These are phyloP conservation scores for Noturus placidus DNA, from an alignment of 2,113 vertebrate species.

Conservation along the genomic window DNA sequence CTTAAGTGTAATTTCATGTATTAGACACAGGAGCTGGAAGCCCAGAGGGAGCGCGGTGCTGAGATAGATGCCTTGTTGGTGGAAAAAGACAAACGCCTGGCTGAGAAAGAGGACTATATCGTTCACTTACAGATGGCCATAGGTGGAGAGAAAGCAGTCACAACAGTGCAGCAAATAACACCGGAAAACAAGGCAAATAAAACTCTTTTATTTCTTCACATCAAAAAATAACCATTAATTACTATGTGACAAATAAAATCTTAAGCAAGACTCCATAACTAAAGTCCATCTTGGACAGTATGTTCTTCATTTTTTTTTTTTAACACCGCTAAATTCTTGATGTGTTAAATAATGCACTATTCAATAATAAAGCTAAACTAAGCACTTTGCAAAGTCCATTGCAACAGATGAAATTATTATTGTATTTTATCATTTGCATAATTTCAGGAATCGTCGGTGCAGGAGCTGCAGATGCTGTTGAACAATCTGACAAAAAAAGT, in stretches of 20 bases:
- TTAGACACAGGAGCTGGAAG: conserved; percentile 74
- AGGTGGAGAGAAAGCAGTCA: conserved; percentile 60
- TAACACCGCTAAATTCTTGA: background rate
- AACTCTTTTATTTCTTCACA: too few relatives aligned
- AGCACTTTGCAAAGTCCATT: background rate
- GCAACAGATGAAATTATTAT: background rate
- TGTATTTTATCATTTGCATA: background rate
- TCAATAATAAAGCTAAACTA: background rate
- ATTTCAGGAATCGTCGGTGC: conserved; percentile 61
- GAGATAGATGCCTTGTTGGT: conserved; percentile 84
- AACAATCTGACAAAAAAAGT: conserved; percentile 84
- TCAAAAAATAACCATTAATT: background rate
- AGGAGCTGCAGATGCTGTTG: conserved; percentile 78
- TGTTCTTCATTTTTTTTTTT: background rate
- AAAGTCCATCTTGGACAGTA: background rate
- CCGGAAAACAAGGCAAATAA: conserved; percentile 67
- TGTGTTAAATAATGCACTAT: background rate
- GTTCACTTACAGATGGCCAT: conserved; percentile 76
- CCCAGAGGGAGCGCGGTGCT: conserved; percentile 72
- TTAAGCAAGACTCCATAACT: background rate
- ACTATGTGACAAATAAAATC: background rate
- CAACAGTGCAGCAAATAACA: conserved; percentile 46
- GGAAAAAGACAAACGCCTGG: conserved; percentile 78
- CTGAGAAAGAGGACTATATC: conserved; percentile 85
- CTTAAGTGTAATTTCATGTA: background rate